phyloP scores from a whole-genome alignment of 2,113 vertebrate genomes.

The Psilopsiagon aurifrons region DNA sequence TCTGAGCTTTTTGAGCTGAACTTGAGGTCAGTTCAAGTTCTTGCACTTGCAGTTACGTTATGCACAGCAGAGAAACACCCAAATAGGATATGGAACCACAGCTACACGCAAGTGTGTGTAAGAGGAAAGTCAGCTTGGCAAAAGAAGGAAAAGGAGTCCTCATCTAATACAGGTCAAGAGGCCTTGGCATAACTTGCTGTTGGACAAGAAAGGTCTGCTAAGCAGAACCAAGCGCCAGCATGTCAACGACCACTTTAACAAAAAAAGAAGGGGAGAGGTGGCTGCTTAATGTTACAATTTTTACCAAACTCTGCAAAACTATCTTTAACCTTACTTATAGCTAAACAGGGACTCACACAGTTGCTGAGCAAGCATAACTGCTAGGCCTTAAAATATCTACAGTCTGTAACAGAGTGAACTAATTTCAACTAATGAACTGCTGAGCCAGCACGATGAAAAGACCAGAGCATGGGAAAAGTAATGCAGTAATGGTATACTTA shows the following conservation, averaged over 20 bases:
- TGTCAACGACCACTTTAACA: not conserved
- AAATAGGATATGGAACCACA: not conserved
- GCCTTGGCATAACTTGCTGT: not conserved
- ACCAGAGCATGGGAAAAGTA: not conserved
- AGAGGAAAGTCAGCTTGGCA: not conserved
- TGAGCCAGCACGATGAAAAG: not conserved
- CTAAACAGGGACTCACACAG: not conserved
- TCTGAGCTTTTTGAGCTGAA: not conserved
- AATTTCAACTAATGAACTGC: slow-evolving; percentile 52
- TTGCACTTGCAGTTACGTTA: not conserved
- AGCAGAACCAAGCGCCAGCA: not conserved
- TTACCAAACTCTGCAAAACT: slow-evolving; percentile 19
- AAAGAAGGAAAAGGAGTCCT: not conserved
- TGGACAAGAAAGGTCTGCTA: not conserved
- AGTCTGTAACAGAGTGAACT: slow-evolving; percentile 14
- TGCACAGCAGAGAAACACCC: not conserved
- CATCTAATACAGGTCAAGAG: not conserved
- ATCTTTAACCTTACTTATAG: slow-evolving; percentile 15
- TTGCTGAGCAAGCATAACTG: slow-evolving; percentile 7
- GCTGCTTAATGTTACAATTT: not conserved
- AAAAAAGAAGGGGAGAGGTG: not conserved
- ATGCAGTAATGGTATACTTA: not conserved
- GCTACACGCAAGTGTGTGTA: not conserved
- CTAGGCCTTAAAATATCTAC: slow-evolving; percentile 3
- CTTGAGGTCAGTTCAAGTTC: not conserved